Percentiles rank a stretch among this genome's conserved stretches.
Evolutionary conservation across 92 coral and sea anemone genomes (phyloP).

Genomic region (Chrysogorgia sp.): DNA sequence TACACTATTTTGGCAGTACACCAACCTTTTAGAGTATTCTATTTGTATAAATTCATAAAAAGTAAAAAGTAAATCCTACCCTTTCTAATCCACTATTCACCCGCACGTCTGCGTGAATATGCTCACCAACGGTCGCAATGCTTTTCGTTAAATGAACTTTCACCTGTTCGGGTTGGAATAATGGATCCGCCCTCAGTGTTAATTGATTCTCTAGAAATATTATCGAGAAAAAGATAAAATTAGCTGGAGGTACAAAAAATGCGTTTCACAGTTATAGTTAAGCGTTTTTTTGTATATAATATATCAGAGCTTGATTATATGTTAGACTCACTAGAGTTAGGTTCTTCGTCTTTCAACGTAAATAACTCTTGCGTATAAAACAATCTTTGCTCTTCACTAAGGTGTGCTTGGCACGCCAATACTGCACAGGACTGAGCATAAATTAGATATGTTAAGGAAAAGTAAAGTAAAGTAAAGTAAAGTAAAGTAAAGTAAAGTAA

Average conservation of each 20-base stretch:
- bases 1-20: background rate
- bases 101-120: slow-evolving; percentile 74
- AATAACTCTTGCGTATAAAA: slow-evolving; percentile 81
- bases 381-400: slow-evolving; percentile 68
- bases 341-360: slow-evolving; percentile 86
- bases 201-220: slow-evolving; percentile 59
- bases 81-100: slow-evolving; percentile 85
- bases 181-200: slow-evolving; percentile 89
- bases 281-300: too few species aligned
- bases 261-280: too few species aligned
- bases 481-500: background rate
- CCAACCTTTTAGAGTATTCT: background rate
- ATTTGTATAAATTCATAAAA: background rate
- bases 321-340: slow-evolving; percentile 67
- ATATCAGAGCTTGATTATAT: background rate
- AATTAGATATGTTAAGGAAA: slow-evolving; percentile 30
- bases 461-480: too few species aligned
- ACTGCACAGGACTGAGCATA: slow-evolving; percentile 88
- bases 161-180: slow-evolving; percentile 77
- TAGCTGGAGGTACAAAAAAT: too few species aligned
- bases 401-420: slow-evolving; percentile 80
- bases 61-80: slow-evolving; percentile 44
- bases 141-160: slow-evolving; percentile 82
- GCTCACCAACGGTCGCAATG: slow-evolving; percentile 91
- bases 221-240: background rate